Base-by-base conservation (phyloP, 2,797 vertebrate genomes). In the Argentina silus region DNA sequence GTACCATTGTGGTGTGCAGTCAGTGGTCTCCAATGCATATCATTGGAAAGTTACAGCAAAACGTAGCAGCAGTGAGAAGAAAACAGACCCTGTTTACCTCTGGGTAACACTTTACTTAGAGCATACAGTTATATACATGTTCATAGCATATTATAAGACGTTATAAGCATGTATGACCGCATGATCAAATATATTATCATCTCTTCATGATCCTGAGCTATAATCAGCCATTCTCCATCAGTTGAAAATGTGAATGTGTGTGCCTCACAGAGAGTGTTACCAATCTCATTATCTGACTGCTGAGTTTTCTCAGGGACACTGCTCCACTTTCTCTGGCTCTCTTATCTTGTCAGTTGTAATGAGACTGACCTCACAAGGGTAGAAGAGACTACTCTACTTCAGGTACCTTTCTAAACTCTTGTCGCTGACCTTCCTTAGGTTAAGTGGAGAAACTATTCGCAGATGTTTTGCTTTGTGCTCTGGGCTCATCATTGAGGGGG, bases 1-100 rank as follows among this genome's bases (percentile, higher is more conserved):
- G 50, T 55, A n/a, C 12, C 23, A 51, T 14, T 53, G 55, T 68
- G 15, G 27, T 42, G 15, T 63, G 61, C 61, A 45, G 61, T 42
- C 42, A 63, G 36, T 10, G n/a, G 7, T 63, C 61, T 42, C 4
- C n/a, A 12, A n/a, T 55, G n/a, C 65, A 5, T 50, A 36, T 69
- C 1, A 1, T 72, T 75, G 76, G 17, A 7, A 3, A 23, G 9
- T 9, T 53, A 67, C 17, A 27, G 11, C 8, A 72, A 64, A 81
- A 82, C 61, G 12, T 43, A 65, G n/a, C 17, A 19, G 62, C 15
- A 47, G 9, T 45, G 45, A 71, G 42, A 15, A 62, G 23, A 47
- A n/a, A 62, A 36, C 10, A 4, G n/a, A 71, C 51, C 42, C 55
- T 48, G 27, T 36, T 36, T 36, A 36, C 27, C 27, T 36, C 27